Base-by-base conservation (phyloP, 2,113 vertebrate species). In the Peromyscus leucopus region DNA sequence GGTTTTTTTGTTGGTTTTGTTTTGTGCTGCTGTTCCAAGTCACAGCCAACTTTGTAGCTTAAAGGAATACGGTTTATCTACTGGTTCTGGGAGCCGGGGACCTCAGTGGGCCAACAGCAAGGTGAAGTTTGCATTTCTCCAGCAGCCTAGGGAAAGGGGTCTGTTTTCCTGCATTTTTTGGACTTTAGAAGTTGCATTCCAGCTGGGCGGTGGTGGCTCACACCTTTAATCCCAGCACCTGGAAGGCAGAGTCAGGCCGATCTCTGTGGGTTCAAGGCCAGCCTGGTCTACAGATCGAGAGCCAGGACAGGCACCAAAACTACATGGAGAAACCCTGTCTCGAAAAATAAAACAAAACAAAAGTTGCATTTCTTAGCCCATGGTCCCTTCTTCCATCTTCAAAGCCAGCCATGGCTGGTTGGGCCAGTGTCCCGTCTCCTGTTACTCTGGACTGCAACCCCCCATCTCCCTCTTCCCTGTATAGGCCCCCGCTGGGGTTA, bases 361-460 rank as follows among this genome's bases (percentile, higher is more conserved):
- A 48, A 0, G 46, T 19, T 5, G 0, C 21, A 8, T 36, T n/a
- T n/a, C 91, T 86, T 7, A 15, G 61, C 42, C 39, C 26, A 1
- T 1, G 7, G 24, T 21, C 67, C 26, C 65, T 55, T 78, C 69
- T 33, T 65, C 26, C 24, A 7, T 22, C 39, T 48, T 71, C 51
- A 59, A 82, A 89, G 72, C 51, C 65, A 69, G 36, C n/a, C 22
- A 8, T 28, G 31, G 39, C 46, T 6, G 39, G 28, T 42, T 31
- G 7, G 17, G 17, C 4, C 46, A n/a, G 7, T 63, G 48, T 69
- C 42, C 63, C 36, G 9, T 24, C 59, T 67, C 17, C 1, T 1
- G 1, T n/a, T 55, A 39, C 22, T 69, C 19, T 24, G 5, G 8
- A 7, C 42, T 5, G 1, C 16, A 31, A 46, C 15, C 0, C 51